Percentiles rank a stretch among this genome's conserved stretches.
phyloP scores from a whole-genome alignment of 2,113 vertebrate species.

The Carassius auratus region DNA sequence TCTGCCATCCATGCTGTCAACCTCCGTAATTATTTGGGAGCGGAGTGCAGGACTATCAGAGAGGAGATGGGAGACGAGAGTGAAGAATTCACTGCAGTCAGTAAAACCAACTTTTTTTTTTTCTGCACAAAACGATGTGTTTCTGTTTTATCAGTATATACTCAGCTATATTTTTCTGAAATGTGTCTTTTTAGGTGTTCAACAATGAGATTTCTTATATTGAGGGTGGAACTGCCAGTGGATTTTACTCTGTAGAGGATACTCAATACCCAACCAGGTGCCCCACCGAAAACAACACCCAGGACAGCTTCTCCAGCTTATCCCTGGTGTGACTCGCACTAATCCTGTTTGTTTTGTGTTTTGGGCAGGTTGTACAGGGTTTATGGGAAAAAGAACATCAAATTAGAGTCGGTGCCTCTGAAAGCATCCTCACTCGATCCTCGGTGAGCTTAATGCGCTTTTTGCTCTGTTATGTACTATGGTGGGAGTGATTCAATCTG shows the following conservation, averaged over 20 bases:
- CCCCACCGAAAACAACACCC: neutral
- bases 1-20: constrained; percentile 95
- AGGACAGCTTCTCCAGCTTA: neutral
- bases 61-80: constrained; percentile 99
- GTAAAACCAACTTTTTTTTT: constrained; percentile 46
- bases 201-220: constrained; percentile 94
- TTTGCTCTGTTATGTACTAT: neutral
- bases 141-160: neutral
- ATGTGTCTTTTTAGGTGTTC: constrained; percentile 82
- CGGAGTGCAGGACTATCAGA: constrained; percentile 87
- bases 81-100: constrained; percentile 90
- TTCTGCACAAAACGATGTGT: neutral
- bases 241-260: constrained; percentile 96
- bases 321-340: neutral
- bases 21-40: constrained; percentile 92
- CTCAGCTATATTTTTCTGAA: neutral
- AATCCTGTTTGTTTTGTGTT: constrained; percentile 31
- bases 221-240: constrained; percentile 92
- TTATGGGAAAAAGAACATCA: constrained; percentile 95
- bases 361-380: constrained; percentile 88
- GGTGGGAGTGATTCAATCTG: neutral
- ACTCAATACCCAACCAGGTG: constrained; percentile 85
- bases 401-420: constrained; percentile 86
- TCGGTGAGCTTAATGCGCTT: constrained; percentile 73
- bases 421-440: constrained; percentile 89